These are phyloP conservation scores for Neotoxoptera formosana DNA, from an alignment of 1,140 invertebrate species.

Conservation along the genomic window DNA sequence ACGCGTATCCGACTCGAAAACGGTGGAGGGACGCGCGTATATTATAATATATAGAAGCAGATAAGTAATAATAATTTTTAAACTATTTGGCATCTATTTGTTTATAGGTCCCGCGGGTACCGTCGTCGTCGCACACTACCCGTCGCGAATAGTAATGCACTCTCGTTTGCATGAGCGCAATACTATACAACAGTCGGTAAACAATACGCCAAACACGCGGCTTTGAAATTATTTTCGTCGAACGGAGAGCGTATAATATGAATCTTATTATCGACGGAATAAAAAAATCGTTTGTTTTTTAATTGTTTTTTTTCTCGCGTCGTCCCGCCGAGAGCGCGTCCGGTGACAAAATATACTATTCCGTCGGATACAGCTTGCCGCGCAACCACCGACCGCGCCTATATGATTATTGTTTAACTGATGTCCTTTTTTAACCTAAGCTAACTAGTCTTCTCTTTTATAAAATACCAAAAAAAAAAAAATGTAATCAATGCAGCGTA, in stretches of 20 bases:
- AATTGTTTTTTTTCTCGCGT: background rate
- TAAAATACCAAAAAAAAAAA: background rate
- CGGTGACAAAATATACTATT: background rate
- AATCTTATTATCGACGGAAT: too few species aligned
- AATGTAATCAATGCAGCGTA: background rate
- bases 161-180: conserved; percentile 14
- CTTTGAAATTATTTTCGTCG: background rate
- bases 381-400: background rate
- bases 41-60: background rate
- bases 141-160: conserved; percentile 22
- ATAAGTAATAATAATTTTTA: conserved; percentile 36
- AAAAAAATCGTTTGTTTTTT: background rate
- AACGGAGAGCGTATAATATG: background rate
- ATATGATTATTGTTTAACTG: background rate
- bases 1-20: background rate
- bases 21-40: background rate
- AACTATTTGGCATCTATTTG: conserved; percentile 53
- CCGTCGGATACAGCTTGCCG: background rate
- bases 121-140: background rate
- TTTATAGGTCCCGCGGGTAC: conserved; percentile 52
- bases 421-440: too few species aligned
- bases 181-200: background rate
- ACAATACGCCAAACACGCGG: background rate
- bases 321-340: background rate
- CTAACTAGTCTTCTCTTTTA: too few species aligned